Evolutionary conservation across 2,113 vertebrate genomes (phyloP).

Genomic region (Tychaedon coryphoeus): DNA sequence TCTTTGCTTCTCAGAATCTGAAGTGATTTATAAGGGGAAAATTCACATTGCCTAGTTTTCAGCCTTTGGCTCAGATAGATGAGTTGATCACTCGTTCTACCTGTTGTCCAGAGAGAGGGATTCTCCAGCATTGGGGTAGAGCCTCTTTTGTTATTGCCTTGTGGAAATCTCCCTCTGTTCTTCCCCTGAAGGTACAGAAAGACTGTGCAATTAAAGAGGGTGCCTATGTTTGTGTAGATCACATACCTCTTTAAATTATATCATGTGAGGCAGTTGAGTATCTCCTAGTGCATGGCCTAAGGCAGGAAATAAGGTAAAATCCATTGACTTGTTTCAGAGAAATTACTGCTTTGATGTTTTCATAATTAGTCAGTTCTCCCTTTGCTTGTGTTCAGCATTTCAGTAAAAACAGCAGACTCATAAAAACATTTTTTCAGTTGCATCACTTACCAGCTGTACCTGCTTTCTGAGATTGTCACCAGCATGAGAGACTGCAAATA

Average conservation of each 20-base stretch:
- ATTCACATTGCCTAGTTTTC: neutral
- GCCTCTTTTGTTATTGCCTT: neutral
- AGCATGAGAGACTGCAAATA: neutral
- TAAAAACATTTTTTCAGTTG: neutral
- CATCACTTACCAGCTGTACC: neutral
- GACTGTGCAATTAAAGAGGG: neutral
- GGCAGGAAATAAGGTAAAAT: constrained; percentile 16
- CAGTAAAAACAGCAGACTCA: neutral
- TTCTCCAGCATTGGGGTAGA: neutral
- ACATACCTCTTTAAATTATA: neutral
- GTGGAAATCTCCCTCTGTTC: neutral
- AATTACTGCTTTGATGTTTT: neutral
- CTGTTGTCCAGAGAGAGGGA: neutral
- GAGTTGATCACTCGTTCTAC: neutral
- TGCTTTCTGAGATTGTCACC: neutral
- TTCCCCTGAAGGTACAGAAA: neutral
- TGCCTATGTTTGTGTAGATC: neutral
- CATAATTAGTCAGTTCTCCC: neutral
- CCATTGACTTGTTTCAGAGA: neutral
- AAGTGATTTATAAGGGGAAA: neutral
- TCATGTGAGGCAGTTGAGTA: neutral
- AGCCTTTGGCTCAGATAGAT: neutral
- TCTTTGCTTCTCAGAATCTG: neutral
- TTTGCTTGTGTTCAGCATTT: neutral
- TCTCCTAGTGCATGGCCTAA: neutral